Percentiles rank a stretch among this genome's conserved stretches.
Conservation (phyloP, 2,888 invertebrate species). For the Lymantria monacha region DNA sequence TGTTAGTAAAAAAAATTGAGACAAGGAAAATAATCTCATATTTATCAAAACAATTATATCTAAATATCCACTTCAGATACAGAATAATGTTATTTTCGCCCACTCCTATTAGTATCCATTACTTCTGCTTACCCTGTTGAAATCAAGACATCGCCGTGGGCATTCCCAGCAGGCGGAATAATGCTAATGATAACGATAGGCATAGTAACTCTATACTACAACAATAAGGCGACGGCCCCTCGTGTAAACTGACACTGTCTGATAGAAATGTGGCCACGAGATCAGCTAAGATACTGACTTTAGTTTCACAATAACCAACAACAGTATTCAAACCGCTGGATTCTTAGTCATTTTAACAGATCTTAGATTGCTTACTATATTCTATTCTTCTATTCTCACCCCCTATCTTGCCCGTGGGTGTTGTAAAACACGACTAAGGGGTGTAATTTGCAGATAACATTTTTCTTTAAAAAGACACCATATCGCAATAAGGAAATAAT, state of each 20-base stretch:
- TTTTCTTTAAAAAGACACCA: no score
- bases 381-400: no score
- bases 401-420: no score
- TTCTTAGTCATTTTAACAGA: no score
- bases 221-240: conserved; percentile 27
- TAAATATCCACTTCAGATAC: background rate
- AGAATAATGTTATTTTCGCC: background rate
- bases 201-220: conserved; percentile 29
- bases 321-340: no score
- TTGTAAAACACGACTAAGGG: no score
- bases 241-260: conserved; percentile 34
- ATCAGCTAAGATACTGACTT: conserved; percentile 9
- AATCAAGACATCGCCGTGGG: conserved; percentile 11
- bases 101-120: conserved; percentile 1
- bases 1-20: no score
- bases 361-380: no score
- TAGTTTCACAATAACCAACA: no score
- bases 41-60: background rate
- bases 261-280: conserved; percentile 11
- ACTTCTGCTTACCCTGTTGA: conserved; percentile 1
- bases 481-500: no score
- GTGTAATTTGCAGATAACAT: no score
- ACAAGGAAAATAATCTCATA: no score
- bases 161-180: conserved; percentile 23
- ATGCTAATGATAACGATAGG: conserved; percentile 31